Conservation (phyloP, 2,797 vertebrate genomes). For the Halcyon smyrnensis region DNA sequence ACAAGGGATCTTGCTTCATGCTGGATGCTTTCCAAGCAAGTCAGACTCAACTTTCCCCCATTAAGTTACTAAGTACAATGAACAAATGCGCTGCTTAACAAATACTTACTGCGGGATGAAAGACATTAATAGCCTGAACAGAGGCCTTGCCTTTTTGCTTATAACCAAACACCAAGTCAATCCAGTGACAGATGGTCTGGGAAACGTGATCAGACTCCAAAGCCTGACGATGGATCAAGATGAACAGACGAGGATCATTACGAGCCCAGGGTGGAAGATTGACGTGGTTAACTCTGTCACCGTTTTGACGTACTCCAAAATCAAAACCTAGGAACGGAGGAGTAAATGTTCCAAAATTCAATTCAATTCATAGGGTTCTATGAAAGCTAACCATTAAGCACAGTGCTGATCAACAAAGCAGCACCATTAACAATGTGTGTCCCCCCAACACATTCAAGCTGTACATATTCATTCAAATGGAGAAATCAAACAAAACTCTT, state of each 20-base stretch:
- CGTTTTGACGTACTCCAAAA: conserved; percentile 96
- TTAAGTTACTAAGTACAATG: neutral
- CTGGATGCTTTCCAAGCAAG: neutral
- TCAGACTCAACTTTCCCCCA: neutral
- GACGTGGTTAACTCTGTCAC: conserved; percentile 95
- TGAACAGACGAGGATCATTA: conserved; percentile 95
- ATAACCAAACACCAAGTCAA: conserved; percentile 97
- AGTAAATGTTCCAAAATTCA: neutral
- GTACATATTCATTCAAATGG: neutral
- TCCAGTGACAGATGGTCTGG: conserved; percentile 97
- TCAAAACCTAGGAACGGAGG: conserved; percentile 88
- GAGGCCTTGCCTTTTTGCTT: conserved; percentile 98
- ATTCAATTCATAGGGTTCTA: neutral
- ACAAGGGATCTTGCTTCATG: neutral
- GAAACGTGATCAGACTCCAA: conserved; percentile 97
- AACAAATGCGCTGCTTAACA: neutral
- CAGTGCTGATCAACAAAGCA: neutral
- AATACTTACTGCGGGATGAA: conserved; percentile 94
- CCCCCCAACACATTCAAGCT: neutral
- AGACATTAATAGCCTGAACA: conserved; percentile 98
- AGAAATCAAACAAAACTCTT: neutral
- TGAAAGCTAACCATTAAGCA: neutral
- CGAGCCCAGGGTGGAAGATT: conserved; percentile 97
- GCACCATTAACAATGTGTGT: neutral
- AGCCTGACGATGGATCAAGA: conserved; percentile 96